These are phyloP conservation scores for Penaeus monodon DNA, from an alignment of 2,888 invertebrate genomes.

Conservation along the genomic window DNA sequence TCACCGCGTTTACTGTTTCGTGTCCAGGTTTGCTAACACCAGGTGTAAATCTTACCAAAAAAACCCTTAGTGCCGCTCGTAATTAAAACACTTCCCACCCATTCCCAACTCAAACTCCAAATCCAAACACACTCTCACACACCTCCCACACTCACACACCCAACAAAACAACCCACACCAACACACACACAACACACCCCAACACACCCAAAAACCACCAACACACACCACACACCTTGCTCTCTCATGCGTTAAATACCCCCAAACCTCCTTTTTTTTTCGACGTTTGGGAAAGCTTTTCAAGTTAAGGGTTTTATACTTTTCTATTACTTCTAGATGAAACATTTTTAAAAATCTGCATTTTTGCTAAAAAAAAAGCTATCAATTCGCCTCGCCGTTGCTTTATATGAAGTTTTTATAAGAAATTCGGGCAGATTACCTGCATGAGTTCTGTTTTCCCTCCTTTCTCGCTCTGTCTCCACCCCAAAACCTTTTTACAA, in stretches of 20 bases:
- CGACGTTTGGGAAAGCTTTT: background rate
- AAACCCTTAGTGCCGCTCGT: too few species aligned
- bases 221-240: conserved; percentile 4
- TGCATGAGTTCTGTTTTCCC: background rate
- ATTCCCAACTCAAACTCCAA: too few species aligned
- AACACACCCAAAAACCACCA: too few species aligned
- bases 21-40: too few species aligned
- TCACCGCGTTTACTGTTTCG: too few species aligned
- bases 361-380: background rate
- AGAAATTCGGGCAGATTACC: too few species aligned
- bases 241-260: conserved; percentile 10
- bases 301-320: background rate
- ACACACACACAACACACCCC: conserved; percentile 32
- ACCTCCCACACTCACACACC: background rate
- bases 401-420: background rate
- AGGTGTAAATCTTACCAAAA: too few species aligned
- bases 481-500: too few species aligned
- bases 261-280: background rate
- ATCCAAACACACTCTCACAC: too few species aligned
- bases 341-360: background rate
- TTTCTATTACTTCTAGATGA: too few species aligned
- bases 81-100: too few species aligned
- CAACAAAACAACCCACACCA: too few species aligned
- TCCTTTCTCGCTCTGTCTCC: background rate
- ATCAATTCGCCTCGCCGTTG: background rate